phyloP scores from a whole-genome alignment of 2,113 vertebrate genomes.

The Anseranas semipalmata region DNA sequence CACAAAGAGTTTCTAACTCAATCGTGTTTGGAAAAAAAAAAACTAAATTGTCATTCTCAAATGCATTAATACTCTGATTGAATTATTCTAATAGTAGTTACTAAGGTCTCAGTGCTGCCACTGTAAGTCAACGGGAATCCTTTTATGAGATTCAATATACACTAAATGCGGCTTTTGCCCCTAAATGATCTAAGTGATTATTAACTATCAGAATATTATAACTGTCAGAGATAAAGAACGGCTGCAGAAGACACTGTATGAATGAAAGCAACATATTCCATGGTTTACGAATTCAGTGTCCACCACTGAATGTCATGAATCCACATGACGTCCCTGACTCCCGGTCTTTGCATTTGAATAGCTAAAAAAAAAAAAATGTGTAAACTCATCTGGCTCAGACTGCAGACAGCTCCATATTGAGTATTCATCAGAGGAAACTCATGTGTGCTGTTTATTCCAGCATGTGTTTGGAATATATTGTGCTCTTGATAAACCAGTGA shows the following conservation, averaged over 20 bases:
- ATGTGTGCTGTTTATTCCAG: background rate
- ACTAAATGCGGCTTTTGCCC: background rate
- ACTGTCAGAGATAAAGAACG: background rate
- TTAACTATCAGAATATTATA: background rate
- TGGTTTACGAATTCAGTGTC: background rate
- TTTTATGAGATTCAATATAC: background rate
- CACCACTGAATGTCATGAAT: background rate
- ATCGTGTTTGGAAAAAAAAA: background rate
- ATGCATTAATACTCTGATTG: background rate
- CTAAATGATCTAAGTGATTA: background rate
- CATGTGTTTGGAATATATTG: constrained; percentile 32
- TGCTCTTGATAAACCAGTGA: constrained; percentile 17
- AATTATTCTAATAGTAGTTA: background rate
- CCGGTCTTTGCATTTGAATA: background rate
- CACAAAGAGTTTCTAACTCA: background rate
- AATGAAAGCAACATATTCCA: background rate
- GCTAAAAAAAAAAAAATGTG: background rate
- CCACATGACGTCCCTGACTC: background rate
- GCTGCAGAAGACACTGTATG: background rate
- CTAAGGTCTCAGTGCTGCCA: background rate
- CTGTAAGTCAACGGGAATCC: background rate
- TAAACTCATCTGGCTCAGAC: background rate
- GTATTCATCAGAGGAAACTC: constrained; percentile 24
- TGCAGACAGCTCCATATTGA: constrained; percentile 9
- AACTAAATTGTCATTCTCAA: background rate